Percentiles rank a stretch among this genome's conserved stretches.
These are phyloP conservation scores for Paracyclopina nana DNA, from an alignment of 1,140 invertebrate genomes.

Conservation along the genomic window DNA sequence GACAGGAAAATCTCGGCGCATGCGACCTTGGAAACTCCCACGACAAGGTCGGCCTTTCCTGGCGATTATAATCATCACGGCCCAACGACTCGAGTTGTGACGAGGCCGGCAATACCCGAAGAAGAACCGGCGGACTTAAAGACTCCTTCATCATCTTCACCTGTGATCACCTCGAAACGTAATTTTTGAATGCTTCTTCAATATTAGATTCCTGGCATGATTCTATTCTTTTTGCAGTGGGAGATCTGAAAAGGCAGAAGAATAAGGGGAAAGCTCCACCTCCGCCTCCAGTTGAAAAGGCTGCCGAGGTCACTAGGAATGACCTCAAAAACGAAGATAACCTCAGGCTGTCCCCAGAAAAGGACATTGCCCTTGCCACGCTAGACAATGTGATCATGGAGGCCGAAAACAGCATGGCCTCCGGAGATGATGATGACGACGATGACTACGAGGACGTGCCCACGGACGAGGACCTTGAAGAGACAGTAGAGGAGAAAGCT, in stretches of 20 bases:
- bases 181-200: too few species aligned
- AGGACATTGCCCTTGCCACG: slow-evolving; percentile 8
- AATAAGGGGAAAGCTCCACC: slow-evolving; percentile 12
- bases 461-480: neutral
- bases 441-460: too few species aligned
- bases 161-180: neutral
- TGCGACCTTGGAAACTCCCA: slow-evolving; percentile 11
- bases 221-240: too few species aligned
- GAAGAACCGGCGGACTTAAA: too few species aligned
- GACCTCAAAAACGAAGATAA: neutral
- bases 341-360: slow-evolving; percentile 12
- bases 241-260: too few species aligned
- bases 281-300: neutral
- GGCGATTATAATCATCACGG: too few species aligned
- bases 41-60: too few species aligned
- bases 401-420: slow-evolving; percentile 14
- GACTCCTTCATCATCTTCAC: slow-evolving; percentile 3
- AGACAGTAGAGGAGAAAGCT: too few species aligned
- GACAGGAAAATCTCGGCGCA: slow-evolving; percentile 14
- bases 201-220: too few species aligned
- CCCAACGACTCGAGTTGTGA: too few species aligned
- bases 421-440: neutral
- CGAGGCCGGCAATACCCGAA: too few species aligned
- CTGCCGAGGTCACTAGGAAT: neutral
- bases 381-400: slow-evolving; percentile 13